phyloP scores from a whole-genome alignment of 2,888 invertebrate genomes.

The Suillia variegata region DNA sequence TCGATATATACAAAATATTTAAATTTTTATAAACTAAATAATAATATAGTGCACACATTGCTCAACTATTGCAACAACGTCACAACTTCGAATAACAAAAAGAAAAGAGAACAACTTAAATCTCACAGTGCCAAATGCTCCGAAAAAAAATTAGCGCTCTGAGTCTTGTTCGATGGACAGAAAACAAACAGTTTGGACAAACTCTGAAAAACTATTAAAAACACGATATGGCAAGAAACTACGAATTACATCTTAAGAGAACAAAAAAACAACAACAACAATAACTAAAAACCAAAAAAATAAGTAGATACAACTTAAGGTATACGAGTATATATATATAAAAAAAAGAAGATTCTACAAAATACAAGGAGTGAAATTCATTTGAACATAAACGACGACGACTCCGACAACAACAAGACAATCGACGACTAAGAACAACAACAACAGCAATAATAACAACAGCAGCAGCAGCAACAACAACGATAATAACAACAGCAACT shows the following conservation, averaged over 20 bases:
- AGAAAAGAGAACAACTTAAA: too few species aligned
- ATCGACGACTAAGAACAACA: conserved; percentile 48
- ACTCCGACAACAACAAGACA: conserved; percentile 59
- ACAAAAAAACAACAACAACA: not conserved
- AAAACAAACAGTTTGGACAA: conserved; percentile 53
- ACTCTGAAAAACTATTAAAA: conserved; percentile 4
- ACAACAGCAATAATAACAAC: conserved; percentile 21
- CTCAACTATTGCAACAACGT: too few species aligned
- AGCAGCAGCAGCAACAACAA: conserved; percentile 6
- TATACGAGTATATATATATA: too few species aligned
- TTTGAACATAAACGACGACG: conserved; percentile 58
- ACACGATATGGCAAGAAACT: not conserved
- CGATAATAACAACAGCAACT: conserved; percentile 23
- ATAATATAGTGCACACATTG: too few species aligned
- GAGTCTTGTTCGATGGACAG: conserved; percentile 59
- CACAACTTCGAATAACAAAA: too few species aligned
- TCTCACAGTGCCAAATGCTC: too few species aligned
- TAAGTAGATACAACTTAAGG: too few species aligned
- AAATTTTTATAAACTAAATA: too few species aligned
- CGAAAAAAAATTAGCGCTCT: not conserved
- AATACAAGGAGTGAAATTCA: conserved; percentile 59
- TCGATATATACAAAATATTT: too few species aligned
- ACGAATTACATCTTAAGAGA: not conserved
- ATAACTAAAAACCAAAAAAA: not conserved
- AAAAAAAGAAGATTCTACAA: conserved; percentile 34